phyloP scores from a whole-genome alignment of 2,113 vertebrate species.

The Hippoglossus stenolepis region DNA sequence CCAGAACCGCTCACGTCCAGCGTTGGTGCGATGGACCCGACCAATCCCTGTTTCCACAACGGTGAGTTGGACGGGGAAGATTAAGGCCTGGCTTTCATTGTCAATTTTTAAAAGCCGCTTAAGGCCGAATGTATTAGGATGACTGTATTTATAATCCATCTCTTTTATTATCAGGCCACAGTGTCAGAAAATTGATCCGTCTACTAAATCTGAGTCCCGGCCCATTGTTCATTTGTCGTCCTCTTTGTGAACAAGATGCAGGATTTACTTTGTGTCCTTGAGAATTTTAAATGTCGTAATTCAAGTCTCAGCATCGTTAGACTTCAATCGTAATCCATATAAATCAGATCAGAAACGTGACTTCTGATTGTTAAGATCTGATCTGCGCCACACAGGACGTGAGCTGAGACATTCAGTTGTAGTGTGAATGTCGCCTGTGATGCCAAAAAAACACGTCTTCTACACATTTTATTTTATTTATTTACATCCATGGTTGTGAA shows the following conservation, averaged over 20 bases:
- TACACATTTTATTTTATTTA: no score
- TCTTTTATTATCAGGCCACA: background rate
- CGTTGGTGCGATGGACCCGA: constrained; percentile 8
- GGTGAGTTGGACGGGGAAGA: constrained; percentile 59
- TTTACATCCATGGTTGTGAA: constrained; percentile 5
- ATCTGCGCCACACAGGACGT: background rate
- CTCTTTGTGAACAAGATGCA: background rate
- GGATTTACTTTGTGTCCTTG: background rate
- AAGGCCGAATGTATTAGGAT: background rate
- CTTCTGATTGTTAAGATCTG: background rate
- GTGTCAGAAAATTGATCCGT: background rate
- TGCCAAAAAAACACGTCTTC: no score
- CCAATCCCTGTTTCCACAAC: constrained; percentile 65
- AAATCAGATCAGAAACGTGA: background rate
- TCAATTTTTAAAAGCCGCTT: background rate
- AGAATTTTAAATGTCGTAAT: background rate
- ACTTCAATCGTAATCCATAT: background rate
- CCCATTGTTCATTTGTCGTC: background rate
- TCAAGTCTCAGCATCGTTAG: background rate
- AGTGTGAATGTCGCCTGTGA: no score
- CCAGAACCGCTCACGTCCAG: constrained; percentile 38
- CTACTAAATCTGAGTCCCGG: background rate
- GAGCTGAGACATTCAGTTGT: background rate
- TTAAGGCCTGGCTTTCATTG: background rate
- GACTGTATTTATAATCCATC: background rate